Percentiles rank a stretch among this genome's conserved stretches.
Conservation (phyloP, 2,888 invertebrate species). For the Cantharis rufa region DNA sequence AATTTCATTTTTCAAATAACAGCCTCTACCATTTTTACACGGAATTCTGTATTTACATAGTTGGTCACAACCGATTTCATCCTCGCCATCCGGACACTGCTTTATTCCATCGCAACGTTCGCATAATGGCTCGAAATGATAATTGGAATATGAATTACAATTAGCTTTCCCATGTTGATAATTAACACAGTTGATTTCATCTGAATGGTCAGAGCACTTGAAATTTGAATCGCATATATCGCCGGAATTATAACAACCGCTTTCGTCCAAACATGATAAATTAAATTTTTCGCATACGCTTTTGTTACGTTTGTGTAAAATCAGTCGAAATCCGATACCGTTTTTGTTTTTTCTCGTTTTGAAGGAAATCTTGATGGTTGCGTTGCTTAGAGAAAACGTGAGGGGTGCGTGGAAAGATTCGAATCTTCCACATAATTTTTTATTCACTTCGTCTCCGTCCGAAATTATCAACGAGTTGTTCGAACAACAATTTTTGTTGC, state of each 20-base stretch:
- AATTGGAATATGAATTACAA: conserved; percentile 18
- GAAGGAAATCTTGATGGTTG: neutral
- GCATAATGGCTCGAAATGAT: conserved; percentile 22
- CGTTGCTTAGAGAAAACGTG: neutral
- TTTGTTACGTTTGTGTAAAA: conserved; percentile 17
- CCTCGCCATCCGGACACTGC: conserved; percentile 35
- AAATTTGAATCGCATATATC: conserved; percentile 32
- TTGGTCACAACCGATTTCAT: conserved; percentile 33
- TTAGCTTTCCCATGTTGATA: conserved; percentile 24
- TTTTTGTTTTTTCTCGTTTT: neutral
- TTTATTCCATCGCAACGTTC: conserved; percentile 33
- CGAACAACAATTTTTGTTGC: neutral
- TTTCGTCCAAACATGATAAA: conserved; percentile 31
- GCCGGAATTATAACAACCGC: conserved; percentile 25
- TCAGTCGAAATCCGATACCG: conserved; percentile 12
- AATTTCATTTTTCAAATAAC: conserved; percentile 31
- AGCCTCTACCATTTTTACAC: conserved; percentile 33
- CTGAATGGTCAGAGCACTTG: conserved; percentile 36
- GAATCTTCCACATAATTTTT: conserved; percentile 2
- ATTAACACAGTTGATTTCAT: conserved; percentile 34
- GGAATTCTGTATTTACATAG: conserved; percentile 20
- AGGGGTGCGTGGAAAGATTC: neutral
- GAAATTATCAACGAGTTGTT: neutral
- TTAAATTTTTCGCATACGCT: conserved; percentile 20
- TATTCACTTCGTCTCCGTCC: neutral